These are phyloP conservation scores for Apodemus sylvaticus DNA, from an alignment of 2,113 vertebrate species.

Conservation along the genomic window DNA sequence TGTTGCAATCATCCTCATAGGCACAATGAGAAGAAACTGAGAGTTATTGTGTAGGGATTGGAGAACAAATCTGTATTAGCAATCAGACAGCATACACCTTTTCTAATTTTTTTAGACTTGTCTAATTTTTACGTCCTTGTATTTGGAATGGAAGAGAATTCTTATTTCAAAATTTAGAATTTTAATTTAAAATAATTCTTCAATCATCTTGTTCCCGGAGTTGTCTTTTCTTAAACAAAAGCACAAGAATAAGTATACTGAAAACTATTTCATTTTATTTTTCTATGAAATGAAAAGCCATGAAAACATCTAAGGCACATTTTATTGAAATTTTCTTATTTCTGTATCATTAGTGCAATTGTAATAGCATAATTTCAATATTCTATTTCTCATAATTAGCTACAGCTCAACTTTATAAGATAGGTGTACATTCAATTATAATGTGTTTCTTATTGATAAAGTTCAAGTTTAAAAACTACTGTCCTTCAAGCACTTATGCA, in stretches of 20 bases:
- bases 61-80: background rate
- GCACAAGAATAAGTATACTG: background rate
- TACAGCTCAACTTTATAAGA: too few relatives aligned
- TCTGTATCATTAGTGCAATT: background rate
- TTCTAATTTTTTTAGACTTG: background rate
- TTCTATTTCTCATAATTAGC: too few relatives aligned
- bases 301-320: background rate
- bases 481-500: background rate
- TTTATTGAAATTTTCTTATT: constrained; percentile 2
- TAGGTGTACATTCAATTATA: too few relatives aligned
- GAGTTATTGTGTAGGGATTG: background rate
- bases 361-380: too few relatives aligned
- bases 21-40: background rate
- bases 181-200: constrained; percentile 22
- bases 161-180: background rate
- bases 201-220: background rate
- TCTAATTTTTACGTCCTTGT: background rate
- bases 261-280: background rate
- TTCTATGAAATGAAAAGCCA: background rate
- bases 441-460: constrained; percentile 12
- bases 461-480: background rate
- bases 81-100: background rate
- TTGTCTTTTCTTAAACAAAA: background rate
- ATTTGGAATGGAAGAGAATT: background rate
- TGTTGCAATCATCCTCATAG: background rate